Conservation (phyloP, 2,113 vertebrate genomes). For the Jaculus jaculus region DNA sequence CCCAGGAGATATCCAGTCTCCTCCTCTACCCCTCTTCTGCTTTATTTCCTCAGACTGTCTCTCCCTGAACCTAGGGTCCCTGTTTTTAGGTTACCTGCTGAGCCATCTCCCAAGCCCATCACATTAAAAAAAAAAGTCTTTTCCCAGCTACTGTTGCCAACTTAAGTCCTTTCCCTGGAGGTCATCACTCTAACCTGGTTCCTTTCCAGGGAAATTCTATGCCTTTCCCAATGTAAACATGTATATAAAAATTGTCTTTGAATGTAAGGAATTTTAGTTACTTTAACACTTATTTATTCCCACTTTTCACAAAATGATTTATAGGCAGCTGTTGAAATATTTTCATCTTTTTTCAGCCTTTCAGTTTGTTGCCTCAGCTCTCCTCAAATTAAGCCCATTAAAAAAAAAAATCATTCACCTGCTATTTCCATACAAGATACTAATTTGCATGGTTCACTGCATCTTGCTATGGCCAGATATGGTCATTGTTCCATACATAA, state of each 20-base stretch:
- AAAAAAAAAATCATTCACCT: background rate
- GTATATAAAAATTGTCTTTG: background rate
- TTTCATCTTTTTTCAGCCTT: constrained; percentile 11
- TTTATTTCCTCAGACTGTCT: too few species aligned
- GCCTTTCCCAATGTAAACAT: background rate
- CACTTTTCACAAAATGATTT: background rate
- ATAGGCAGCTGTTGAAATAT: background rate
- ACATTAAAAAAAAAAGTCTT: background rate
- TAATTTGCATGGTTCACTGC: background rate
- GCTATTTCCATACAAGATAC: background rate
- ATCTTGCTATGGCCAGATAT: background rate
- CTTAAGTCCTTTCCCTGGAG: background rate
- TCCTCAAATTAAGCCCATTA: background rate
- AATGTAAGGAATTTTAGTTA: background rate
- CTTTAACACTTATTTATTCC: background rate
- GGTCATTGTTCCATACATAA: background rate
- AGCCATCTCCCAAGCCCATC: too few species aligned
- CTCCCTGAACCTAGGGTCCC: too few species aligned
- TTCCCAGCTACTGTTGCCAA: background rate
- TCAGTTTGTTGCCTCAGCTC: background rate
- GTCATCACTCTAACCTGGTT: background rate
- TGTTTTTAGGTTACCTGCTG: too few species aligned
- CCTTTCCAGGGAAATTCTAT: background rate
- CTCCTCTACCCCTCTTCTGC: too few species aligned
- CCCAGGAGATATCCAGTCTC: background rate